Evolutionary conservation across 2,797 vertebrate species (phyloP).

Genomic region (Lagorchestes hirsutus): DNA sequence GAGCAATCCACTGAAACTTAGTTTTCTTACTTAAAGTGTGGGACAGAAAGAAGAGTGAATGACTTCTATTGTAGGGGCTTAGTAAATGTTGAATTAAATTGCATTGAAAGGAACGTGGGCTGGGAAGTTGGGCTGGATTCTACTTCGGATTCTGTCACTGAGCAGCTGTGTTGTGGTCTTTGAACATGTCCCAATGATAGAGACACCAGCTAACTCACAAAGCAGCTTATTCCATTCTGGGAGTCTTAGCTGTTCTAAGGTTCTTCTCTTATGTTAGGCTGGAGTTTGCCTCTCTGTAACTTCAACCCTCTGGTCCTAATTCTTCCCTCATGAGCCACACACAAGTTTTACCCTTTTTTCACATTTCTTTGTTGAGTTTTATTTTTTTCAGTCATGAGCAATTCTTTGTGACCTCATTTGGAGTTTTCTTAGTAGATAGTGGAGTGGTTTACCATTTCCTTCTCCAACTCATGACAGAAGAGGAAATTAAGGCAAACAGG

Average conservation of each 20-base stretch:
- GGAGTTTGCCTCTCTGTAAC: not conserved
- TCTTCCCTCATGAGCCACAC: not conserved
- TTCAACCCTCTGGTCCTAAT: not conserved
- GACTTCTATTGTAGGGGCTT: not conserved
- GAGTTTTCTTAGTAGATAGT: not conserved
- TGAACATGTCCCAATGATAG: not conserved
- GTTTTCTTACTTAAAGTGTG: not conserved
- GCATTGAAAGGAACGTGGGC: not conserved
- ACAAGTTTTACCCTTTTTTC: not conserved
- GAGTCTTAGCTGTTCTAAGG: not conserved
- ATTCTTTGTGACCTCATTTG: not conserved
- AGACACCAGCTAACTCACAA: not conserved
- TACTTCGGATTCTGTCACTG: not conserved
- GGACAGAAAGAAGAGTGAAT: not conserved
- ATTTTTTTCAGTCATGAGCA: not conserved
- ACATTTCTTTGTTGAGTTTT: not conserved
- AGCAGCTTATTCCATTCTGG: not conserved
- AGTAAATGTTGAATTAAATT: not conserved
- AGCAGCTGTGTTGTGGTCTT: not conserved
- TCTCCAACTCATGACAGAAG: not conserved
- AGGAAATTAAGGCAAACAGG: not conserved
- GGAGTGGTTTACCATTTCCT: not conserved
- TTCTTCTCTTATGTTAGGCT: not conserved
- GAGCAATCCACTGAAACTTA: not conserved
- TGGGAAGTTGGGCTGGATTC: not conserved